These are phyloP conservation scores for Delichon dasypus DNA, from an alignment of 2,797 vertebrate genomes.

Conservation along the genomic window DNA sequence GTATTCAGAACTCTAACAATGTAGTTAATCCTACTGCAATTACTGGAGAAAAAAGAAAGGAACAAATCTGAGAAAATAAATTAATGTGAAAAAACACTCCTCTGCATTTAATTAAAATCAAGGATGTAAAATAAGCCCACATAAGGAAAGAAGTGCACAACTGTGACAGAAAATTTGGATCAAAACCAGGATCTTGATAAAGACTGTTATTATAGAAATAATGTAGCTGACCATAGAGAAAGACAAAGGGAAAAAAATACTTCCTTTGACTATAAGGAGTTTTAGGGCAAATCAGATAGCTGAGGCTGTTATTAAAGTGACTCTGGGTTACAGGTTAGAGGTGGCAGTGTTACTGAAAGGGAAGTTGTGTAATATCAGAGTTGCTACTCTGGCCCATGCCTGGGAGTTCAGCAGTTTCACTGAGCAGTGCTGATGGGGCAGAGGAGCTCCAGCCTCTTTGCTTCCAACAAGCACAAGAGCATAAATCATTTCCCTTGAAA, in stretches of 20 bases:
- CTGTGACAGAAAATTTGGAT: conserved; percentile 21
- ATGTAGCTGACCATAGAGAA: not conserved
- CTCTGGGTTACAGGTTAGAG: not conserved
- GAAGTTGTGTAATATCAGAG: not conserved
- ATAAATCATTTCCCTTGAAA: not conserved
- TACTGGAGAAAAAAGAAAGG: not conserved
- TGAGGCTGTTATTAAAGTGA: not conserved
- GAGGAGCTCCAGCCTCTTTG: not conserved
- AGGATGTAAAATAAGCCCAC: conserved; percentile 14
- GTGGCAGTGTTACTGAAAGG: not conserved
- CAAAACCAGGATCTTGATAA: not conserved
- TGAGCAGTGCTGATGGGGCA: not conserved
- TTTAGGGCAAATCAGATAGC: not conserved
- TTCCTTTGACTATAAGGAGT: not conserved
- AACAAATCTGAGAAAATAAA: conserved; percentile 34
- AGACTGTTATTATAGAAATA: conserved; percentile 3
- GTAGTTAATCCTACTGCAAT: conserved; percentile 40
- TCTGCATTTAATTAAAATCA: conserved; percentile 35
- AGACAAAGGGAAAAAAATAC: not conserved
- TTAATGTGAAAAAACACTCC: not conserved
- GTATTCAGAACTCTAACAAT: conserved; percentile 46
- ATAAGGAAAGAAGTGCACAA: not conserved
- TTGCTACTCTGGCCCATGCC: not conserved
- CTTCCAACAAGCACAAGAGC: not conserved
- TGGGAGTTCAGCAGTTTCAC: not conserved